Percentiles rank a stretch among this genome's conserved stretches.
phyloP scores from a whole-genome alignment of 2,797 vertebrate genomes.

The Onychomys leucogaster region DNA sequence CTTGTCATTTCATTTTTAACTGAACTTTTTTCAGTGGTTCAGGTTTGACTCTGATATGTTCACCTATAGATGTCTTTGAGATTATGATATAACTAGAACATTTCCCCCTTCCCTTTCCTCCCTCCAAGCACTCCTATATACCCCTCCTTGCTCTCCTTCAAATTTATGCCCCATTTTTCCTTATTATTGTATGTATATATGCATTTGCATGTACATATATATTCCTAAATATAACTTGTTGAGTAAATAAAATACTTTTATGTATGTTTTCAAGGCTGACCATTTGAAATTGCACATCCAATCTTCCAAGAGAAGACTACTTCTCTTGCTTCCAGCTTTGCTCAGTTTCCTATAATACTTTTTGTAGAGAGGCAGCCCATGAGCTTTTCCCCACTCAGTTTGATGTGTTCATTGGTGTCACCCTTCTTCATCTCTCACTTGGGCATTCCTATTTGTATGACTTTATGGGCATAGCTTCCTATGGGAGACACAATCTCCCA shows the following conservation, averaged over 20 bases:
- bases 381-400: not conserved
- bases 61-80: not conserved
- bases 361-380: not conserved
- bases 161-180: not conserved
- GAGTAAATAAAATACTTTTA: not conserved
- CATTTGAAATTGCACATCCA: not conserved
- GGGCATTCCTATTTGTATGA: not conserved
- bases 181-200: not conserved
- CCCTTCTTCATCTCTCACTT: not conserved
- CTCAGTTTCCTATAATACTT: not conserved
- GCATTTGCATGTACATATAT: not conserved
- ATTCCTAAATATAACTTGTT: not conserved
- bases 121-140: not conserved
- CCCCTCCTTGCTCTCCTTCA: too few relatives aligned
- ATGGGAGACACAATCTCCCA: not conserved
- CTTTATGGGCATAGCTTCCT: not conserved
- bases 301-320: not conserved
- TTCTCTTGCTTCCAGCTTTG: not conserved
- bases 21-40: not conserved
- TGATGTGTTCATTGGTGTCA: not conserved
- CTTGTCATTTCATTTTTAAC: not conserved
- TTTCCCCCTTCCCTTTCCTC: not conserved
- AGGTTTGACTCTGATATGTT: not conserved
- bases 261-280: not conserved
- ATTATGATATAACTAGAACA: not conserved